phyloP scores from a whole-genome alignment of 2,888 invertebrate species.

The Napeogenes inachia region DNA sequence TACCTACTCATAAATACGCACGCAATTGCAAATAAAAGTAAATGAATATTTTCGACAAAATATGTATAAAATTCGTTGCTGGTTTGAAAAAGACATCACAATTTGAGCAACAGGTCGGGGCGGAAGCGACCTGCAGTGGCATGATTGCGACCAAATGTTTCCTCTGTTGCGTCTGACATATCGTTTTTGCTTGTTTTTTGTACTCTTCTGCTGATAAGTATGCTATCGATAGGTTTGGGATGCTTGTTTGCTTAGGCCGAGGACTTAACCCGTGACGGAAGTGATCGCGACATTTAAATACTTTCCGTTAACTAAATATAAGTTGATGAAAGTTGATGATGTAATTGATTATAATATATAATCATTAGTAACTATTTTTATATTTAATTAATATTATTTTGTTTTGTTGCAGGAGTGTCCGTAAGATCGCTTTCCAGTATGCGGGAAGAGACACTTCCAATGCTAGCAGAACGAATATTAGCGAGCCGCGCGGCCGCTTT shows the following conservation, averaged over 20 bases:
- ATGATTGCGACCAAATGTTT: slow-evolving; percentile 77
- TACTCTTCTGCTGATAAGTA: slow-evolving; percentile 64
- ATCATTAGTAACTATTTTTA: not conserved
- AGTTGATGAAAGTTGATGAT: not conserved
- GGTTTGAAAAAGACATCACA: slow-evolving; percentile 29
- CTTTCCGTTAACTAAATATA: not conserved
- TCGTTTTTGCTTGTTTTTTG: slow-evolving; percentile 71
- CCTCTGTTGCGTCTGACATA: slow-evolving; percentile 64
- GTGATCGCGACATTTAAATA: slow-evolving; percentile 42
- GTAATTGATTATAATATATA: slow-evolving; percentile 2
- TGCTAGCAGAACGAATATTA: slow-evolving; percentile 73
- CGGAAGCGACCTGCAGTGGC: slow-evolving; percentile 75
- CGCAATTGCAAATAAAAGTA: not conserved
- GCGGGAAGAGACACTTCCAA: slow-evolving; percentile 71
- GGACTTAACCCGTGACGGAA: slow-evolving; percentile 62
- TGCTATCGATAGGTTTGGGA: slow-evolving; percentile 72
- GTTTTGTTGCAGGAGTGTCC: slow-evolving; percentile 61
- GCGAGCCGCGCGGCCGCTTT: slow-evolving; percentile 73
- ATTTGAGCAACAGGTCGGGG: slow-evolving; percentile 77
- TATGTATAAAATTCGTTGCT: not conserved
- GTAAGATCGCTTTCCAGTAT: slow-evolving; percentile 70
- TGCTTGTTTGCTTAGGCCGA: slow-evolving; percentile 69
- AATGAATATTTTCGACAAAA: not conserved
- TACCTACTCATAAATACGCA: too few relatives aligned
- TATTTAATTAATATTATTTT: slow-evolving; percentile 11